A percentile compares a stretch with the other conserved stretches of the same genome.
These are phyloP conservation scores for Lynx canadensis DNA, from an alignment of 2,113 vertebrate genomes.

Conservation along the genomic window DNA sequence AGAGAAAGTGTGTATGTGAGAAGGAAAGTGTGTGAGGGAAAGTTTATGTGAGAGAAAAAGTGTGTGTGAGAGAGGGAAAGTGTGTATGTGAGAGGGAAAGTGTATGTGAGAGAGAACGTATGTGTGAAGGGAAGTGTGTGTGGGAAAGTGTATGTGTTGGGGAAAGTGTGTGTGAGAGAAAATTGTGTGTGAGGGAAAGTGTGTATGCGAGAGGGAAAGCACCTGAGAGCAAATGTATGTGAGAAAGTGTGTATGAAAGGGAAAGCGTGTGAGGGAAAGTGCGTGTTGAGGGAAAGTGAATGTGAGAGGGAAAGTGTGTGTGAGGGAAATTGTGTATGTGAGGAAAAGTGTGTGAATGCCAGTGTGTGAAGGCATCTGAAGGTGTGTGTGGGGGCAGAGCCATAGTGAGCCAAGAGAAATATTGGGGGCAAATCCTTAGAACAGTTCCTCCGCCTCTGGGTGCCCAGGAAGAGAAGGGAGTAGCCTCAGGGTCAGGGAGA, in stretches of 20 bases:
- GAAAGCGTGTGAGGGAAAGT: neutral
- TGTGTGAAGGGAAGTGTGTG: no score
- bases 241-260: neutral
- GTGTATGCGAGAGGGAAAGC: no score
- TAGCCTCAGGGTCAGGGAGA: neutral
- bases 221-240: no score
- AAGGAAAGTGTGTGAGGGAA: neutral
- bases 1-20: neutral
- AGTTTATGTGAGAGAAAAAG: neutral
- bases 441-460: neutral
- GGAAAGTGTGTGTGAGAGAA: no score
- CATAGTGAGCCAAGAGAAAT: neutral
- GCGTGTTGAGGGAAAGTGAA: neutral
- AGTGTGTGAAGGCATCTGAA: neutral
- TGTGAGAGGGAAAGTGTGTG: neutral
- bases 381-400: neutral
- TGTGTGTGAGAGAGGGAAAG: no score
- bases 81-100: no score
- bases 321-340: neutral
- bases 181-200: neutral
- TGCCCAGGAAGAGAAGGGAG: neutral
- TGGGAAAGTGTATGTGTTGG: no score
- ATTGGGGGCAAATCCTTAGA: neutral
- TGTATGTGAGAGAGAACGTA: no score
- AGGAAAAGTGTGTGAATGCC: neutral